Evolutionary conservation across 2,888 invertebrate species (phyloP).

Genomic region (Meteorus colon): DNA sequence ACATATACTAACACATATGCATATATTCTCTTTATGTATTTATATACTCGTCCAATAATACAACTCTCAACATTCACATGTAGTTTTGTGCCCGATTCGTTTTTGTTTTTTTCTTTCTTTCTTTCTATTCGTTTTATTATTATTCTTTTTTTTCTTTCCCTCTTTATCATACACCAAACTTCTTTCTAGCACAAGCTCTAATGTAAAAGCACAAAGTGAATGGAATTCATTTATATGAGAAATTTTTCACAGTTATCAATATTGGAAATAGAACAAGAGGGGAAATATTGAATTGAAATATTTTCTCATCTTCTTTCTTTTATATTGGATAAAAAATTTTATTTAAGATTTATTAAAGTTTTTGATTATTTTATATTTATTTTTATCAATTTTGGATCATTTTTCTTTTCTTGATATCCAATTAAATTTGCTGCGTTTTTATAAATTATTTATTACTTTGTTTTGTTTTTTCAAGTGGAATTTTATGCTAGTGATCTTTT

Average conservation of each 20-base stretch:
- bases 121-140: neutral
- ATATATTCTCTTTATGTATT: constrained; percentile 13
- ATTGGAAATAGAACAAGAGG: neutral
- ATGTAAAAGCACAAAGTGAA: constrained; percentile 21
- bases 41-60: constrained; percentile 28
- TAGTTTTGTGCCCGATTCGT: neutral
- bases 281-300: neutral
- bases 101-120: neutral
- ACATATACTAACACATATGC: neutral
- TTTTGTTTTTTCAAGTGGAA: too few relatives aligned
- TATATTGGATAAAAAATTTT: neutral
- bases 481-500: too few relatives aligned
- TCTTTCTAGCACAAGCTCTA: constrained; percentile 28
- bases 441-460: too few relatives aligned
- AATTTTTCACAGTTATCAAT: constrained; percentile 32
- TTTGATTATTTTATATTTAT: neutral
- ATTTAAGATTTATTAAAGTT: neutral
- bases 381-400: neutral
- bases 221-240: constrained; percentile 40
- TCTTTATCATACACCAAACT: constrained; percentile 7
- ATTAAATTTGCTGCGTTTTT: too few relatives aligned
- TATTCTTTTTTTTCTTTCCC: neutral
- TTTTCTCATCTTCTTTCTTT: neutral
- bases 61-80: constrained; percentile 22
- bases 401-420: neutral